Evolutionary conservation across 1,140 invertebrate genomes (phyloP), one percentile per base, ranked within the genome.

Genomic region (Drosophila nigrodunni): DNA sequence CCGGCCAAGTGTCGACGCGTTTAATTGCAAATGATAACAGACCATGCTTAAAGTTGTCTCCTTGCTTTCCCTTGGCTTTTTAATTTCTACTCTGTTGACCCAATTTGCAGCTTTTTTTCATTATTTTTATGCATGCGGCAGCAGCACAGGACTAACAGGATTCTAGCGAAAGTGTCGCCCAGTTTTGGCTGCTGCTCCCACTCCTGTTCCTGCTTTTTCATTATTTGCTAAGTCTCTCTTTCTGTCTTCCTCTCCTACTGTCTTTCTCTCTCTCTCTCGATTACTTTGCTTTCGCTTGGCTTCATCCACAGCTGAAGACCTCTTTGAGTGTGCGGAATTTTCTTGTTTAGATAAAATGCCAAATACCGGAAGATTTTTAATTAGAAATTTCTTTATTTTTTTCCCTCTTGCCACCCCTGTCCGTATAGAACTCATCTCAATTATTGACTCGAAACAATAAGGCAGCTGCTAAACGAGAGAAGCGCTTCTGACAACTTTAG

Each of bases 331-430:
- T 73, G 64, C 46, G 55, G 71, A 64, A 52, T 54, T 77, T 88
- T 85, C 86, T 78, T 89, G 85, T 69, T 89, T 79, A 85, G 85
- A 85, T 89, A 89, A 81, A 85, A 85, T 50, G 68, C 78, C 81
- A 85, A 85, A 89, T 74, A 88, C 85, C 80, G 86, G 86, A 86
- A 85, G 81, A 89, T 89, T 89, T 89, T 89, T 89, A 89, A 89
- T 89, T 85, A 89, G 80, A 89, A 81, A 85, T 89, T 83, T 80
- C 60, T 64, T 68, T 41, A 13, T 21, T 52, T 21, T 49, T 37
- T 50, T 39, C 11, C 37, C 47, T 50, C 34, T 25, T 18, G n/a
- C 60, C 39, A 11, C 47, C 7, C 11, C 50, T 6, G 6, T 9
- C 34, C 9, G 50, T 5, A 30, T 47, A 52, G 46, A 47, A 11